These are phyloP conservation scores for Stictocephala bisonia DNA, from an alignment of 2,888 invertebrate genomes.

Conservation along the genomic window DNA sequence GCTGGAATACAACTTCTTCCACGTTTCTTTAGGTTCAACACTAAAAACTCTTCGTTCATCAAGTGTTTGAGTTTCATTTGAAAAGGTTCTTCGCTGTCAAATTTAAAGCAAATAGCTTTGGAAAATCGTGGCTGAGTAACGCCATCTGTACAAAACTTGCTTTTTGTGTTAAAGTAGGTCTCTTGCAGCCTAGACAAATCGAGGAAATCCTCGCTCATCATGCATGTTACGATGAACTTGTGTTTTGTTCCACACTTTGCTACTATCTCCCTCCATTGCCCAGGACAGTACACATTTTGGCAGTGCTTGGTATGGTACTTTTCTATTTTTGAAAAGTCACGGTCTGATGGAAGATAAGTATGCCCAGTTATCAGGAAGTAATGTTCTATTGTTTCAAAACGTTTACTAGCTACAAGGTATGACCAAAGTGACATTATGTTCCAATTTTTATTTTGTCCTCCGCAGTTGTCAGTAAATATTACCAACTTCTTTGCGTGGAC, in stretches of 20 bases:
- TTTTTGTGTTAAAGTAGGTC: too few species aligned
- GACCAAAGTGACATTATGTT: background rate
- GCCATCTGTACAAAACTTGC: background rate
- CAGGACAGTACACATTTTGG: too few species aligned
- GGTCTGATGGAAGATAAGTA: constrained; percentile 26
- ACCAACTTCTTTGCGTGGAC: constrained; percentile 4
- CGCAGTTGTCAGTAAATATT: constrained; percentile 13
- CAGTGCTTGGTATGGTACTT: constrained; percentile 16
- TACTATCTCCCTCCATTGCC: constrained; percentile 37
- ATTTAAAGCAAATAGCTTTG: constrained; percentile 32
- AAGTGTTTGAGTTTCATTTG: constrained; percentile 23
- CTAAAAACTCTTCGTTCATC: constrained; percentile 14
- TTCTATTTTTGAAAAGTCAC: constrained; percentile 31
- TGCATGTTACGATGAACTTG: constrained; percentile 17
- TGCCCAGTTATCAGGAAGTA: constrained; percentile 31
- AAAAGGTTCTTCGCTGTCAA: background rate
- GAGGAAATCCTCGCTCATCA: constrained; percentile 21
- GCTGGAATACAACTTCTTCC: background rate
- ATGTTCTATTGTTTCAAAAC: constrained; percentile 32
- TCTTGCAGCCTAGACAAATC: too few species aligned
- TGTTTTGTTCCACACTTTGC: constrained; percentile 6
- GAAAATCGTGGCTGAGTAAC: background rate
- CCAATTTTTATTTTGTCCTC: background rate
- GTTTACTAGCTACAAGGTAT: too few species aligned
- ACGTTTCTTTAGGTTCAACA: background rate